A percentile compares a stretch with the other conserved stretches of the same genome.
Conservation (phyloP, 2,888 invertebrate genomes). For the Trisateles emortualis region DNA sequence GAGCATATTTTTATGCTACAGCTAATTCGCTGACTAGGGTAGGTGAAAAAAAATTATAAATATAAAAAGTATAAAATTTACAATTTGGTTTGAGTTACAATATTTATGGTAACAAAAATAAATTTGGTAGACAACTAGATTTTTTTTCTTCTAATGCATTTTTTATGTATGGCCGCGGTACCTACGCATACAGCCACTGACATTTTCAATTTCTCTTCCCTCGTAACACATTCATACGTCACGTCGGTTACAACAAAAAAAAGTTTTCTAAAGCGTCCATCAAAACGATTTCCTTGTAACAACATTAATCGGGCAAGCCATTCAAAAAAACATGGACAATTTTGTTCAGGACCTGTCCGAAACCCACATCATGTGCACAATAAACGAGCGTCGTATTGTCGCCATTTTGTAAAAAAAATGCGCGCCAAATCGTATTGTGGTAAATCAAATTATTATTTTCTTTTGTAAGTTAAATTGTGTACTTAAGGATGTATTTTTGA, state of each 20-base stretch:
- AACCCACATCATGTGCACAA: constrained; percentile 82
- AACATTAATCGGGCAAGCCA: constrained; percentile 73
- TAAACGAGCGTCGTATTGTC: constrained; percentile 66
- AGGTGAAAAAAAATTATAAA: too few relatives aligned
- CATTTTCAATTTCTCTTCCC: constrained; percentile 38
- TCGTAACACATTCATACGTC: constrained; percentile 48
- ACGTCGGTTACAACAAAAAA: constrained; percentile 53
- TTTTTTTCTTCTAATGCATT: too few relatives aligned
- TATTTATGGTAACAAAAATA: too few relatives aligned
- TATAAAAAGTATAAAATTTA: too few relatives aligned
- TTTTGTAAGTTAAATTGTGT: constrained; percentile 38
- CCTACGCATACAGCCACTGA: neutral
- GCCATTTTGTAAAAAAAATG: constrained; percentile 67
- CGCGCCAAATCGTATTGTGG: constrained; percentile 65
- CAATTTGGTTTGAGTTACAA: too few relatives aligned
- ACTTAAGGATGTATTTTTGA: too few relatives aligned
- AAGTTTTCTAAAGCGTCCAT: constrained; percentile 74
- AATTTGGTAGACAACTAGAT: too few relatives aligned
- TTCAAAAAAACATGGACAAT: constrained; percentile 75
- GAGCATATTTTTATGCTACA: too few relatives aligned
- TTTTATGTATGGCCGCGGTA: too few relatives aligned
- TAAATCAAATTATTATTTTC: constrained; percentile 70
- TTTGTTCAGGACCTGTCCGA: constrained; percentile 57
- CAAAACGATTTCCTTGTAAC: constrained; percentile 77
- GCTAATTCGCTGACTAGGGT: too few relatives aligned